A percentile compares a stretch with the other conserved stretches of the same genome.
These are phyloP conservation scores for Entomobrya multifasciata DNA, from an alignment of 2,888 invertebrate genomes.

Conservation along the genomic window DNA sequence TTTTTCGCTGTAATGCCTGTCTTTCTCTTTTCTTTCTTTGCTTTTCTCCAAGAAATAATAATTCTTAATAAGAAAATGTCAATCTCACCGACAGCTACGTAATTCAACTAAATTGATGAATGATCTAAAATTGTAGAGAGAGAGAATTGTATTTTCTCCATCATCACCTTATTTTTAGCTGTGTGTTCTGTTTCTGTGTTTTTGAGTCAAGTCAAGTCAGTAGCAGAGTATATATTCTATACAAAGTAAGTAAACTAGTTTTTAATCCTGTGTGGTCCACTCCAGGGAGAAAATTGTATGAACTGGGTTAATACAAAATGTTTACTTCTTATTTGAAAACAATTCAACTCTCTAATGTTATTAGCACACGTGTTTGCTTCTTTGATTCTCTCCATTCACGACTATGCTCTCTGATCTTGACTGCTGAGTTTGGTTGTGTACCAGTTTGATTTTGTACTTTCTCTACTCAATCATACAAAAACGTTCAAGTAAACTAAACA, in stretches of 20 bases:
- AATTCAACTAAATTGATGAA: conserved; percentile 69
- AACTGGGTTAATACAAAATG: conserved; percentile 48
- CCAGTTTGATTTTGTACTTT: no score
- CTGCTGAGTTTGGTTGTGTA: not conserved
- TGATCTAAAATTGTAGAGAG: conserved; percentile 67
- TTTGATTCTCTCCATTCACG: not conserved
- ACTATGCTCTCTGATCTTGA: not conserved
- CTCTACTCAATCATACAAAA: conserved; percentile 26
- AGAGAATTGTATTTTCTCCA: conserved; percentile 39
- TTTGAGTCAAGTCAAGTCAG: not conserved
- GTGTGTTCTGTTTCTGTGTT: not conserved
- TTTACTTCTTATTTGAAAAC: conserved; percentile 13
- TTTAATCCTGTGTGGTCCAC: not conserved
- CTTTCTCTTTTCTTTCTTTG: not conserved
- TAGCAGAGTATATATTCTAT: not conserved
- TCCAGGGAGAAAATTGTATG: conserved; percentile 7
- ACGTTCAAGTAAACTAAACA: not conserved
- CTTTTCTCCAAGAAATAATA: conserved; percentile 42
- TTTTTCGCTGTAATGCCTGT: conserved; percentile 8
- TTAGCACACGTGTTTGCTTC: conserved; percentile 25
- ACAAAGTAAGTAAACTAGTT: not conserved
- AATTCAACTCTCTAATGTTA: conserved; percentile 42
- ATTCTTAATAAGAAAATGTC: conserved; percentile 79
- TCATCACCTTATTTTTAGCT: not conserved
- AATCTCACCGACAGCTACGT: conserved; percentile 80